These are phyloP conservation scores for Hydrocynus forskahlii DNA, from an alignment of 2,797 vertebrate species.

Conservation along the genomic window DNA sequence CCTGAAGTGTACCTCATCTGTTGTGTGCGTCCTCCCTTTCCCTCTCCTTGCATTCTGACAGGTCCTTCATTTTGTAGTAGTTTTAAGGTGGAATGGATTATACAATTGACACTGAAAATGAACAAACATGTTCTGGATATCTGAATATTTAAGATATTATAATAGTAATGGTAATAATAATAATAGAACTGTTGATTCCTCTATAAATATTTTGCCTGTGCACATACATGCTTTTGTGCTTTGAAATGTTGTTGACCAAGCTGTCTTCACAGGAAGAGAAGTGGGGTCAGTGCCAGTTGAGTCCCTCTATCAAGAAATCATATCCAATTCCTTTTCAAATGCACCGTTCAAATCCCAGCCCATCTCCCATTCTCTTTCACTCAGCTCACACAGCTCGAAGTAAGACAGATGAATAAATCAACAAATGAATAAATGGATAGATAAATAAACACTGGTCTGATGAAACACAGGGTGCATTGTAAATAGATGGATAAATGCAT, in stretches of 20 bases:
- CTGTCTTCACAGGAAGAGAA: slow-evolving; percentile 29
- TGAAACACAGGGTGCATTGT: slow-evolving; percentile 1
- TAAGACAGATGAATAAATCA: slow-evolving; percentile 35
- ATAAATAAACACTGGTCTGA: slow-evolving; percentile 28
- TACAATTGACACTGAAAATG: no score
- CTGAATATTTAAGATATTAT: slow-evolving; percentile 34
- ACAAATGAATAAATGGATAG: slow-evolving; percentile 11
- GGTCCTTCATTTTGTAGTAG: no score
- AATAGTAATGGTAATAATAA: not conserved
- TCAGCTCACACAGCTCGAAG: slow-evolving; percentile 18
- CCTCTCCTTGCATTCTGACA: no score
- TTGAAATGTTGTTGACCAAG: slow-evolving; percentile 45
- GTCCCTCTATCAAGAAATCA: slow-evolving; percentile 29
- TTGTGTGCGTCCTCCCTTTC: no score
- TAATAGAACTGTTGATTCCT: slow-evolving; percentile 17
- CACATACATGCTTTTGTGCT: slow-evolving; percentile 22
- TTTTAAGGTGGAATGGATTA: no score
- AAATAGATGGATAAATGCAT: slow-evolving; percentile 9
- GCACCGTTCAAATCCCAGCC: slow-evolving; percentile 50
- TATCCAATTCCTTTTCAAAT: slow-evolving; percentile 64
- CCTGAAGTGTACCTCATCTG: no score
- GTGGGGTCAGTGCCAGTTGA: slow-evolving; percentile 34
- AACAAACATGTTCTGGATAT: no score
- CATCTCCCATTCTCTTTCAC: slow-evolving; percentile 60
- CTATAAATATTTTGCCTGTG: slow-evolving; percentile 2